Base-by-base conservation (phyloP, 2,888 invertebrate species). In the Coecobrya sp. region DNA sequence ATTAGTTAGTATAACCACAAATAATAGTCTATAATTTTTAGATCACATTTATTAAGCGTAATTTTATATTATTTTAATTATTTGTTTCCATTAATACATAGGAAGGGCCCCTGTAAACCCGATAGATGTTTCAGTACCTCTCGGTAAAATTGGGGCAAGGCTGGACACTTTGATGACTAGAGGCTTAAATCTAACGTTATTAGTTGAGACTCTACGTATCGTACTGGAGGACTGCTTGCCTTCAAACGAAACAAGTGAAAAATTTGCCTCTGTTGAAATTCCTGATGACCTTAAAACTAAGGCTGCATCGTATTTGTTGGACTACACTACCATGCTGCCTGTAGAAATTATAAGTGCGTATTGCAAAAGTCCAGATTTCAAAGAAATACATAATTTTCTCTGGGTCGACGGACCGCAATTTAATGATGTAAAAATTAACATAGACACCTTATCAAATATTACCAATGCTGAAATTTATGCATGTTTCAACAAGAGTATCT, bases 371-470 rank as follows among this genome's bases (percentile, higher is more conserved):
- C n/a, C 36, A 0, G 65, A 19, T 13, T 88, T 79, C 19, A n/a
- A 10, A 19, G n/a, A 4, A 7, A 88, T 88, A 4, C 88, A 88
- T 36, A 30, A 88, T n/a, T 62, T 16, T 11, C 11, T 88, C 5
- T 88, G 88, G 88, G 42, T 59, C 2, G 36, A 86, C 0, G 76
- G 36, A 7, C 42, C 4, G 10, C 45, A 73, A 22, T 16, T 42
- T 13, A 55, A 19, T 19, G 86, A 86, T 13, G 81, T 90, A 91
- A 85, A 49, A 62, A n/a, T n/a, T n/a, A 1, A 22, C 27, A 27
- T 36, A 11, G 59, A 82, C 10, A 19, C 36, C n/a, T n/a, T n/a
- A n/a, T n/a, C n/a, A n/a, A n/a, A n/a, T n/a, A n/a, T n/a, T n/a
- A n/a, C n/a, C n/a, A n/a, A n/a, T n/a, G n/a, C n/a, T n/a, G n/a